These are phyloP conservation scores for Labrus mixtus DNA, from an alignment of 2,113 vertebrate species.

Conservation along the genomic window DNA sequence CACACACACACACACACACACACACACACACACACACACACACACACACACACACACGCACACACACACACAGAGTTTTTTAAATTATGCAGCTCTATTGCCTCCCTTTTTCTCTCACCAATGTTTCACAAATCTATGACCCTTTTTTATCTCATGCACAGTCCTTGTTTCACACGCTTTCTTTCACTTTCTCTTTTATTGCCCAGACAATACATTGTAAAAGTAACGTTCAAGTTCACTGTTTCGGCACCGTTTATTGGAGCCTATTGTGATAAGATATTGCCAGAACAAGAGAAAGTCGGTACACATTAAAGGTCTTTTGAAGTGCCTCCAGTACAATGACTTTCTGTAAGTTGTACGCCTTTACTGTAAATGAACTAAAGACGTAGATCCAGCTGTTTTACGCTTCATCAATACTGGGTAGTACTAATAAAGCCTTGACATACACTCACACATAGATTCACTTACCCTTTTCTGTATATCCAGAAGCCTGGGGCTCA, in stretches of 20 bases:
- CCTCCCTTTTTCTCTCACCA: neutral
- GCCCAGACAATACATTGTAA: constrained; percentile 36
- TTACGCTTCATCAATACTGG: neutral
- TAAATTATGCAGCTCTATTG: neutral
- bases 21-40: no score
- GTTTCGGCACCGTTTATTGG: neutral
- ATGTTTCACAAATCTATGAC: no score
- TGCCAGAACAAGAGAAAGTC: constrained; percentile 40
- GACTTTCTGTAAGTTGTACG: neutral
- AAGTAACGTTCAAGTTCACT: constrained; percentile 34
- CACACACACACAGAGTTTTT: no score
- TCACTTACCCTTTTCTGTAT: constrained; percentile 47
- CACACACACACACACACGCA: no score
- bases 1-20: no score
- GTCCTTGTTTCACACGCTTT: neutral
- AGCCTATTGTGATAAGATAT: constrained; percentile 54
- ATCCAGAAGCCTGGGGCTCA: constrained; percentile 45
- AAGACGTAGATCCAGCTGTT: neutral
- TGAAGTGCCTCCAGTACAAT: constrained; percentile 2
- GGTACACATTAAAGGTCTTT: constrained; percentile 9
- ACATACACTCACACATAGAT: constrained; percentile 28
- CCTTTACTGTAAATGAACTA: constrained; percentile 29
- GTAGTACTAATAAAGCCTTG: constrained; percentile 12
- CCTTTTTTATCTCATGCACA: constrained; percentile 10
- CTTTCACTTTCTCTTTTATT: constrained; percentile 38